Conservation (phyloP, 2,888 invertebrate species). For the Hyposoter dolosus region DNA sequence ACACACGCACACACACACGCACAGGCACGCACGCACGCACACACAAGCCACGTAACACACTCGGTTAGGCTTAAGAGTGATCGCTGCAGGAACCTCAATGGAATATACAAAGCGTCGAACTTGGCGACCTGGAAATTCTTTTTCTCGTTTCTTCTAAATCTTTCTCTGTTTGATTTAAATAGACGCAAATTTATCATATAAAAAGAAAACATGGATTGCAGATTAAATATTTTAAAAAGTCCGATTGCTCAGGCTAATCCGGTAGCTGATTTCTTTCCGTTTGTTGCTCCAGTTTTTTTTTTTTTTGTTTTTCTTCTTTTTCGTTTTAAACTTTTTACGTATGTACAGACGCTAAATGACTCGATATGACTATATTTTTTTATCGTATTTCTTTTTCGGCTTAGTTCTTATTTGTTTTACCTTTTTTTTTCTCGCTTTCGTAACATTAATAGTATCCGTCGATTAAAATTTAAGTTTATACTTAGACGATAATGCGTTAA, state of each 20-base stretch:
- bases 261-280: conserved; percentile 23
- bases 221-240: conserved; percentile 42
- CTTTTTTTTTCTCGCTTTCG: conserved; percentile 22
- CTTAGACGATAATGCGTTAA: conserved; percentile 85
- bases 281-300: not conserved
- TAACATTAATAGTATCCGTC: conserved; percentile 66
- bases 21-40: conserved; percentile 59
- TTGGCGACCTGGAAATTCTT: conserved; percentile 35
- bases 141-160: not conserved
- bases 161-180: not conserved
- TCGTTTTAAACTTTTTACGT: conserved; percentile 64
- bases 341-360: conserved; percentile 84
- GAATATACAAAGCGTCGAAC: conserved; percentile 70
- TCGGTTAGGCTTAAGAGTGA: conserved; percentile 60
- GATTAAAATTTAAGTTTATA: conserved; percentile 78
- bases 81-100: conserved; percentile 79
- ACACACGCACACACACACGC: conserved; percentile 24
- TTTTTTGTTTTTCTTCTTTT: not conserved
- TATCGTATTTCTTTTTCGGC: conserved; percentile 63
- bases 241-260: conserved; percentile 41
- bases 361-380: conserved; percentile 84
- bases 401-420: conserved; percentile 41
- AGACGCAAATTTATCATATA: conserved; percentile 20
- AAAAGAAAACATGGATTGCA: not conserved
- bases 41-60: conserved; percentile 42